Base-by-base conservation (phyloP, 2,888 invertebrate genomes). In the Cataglyphis albicans region DNA sequence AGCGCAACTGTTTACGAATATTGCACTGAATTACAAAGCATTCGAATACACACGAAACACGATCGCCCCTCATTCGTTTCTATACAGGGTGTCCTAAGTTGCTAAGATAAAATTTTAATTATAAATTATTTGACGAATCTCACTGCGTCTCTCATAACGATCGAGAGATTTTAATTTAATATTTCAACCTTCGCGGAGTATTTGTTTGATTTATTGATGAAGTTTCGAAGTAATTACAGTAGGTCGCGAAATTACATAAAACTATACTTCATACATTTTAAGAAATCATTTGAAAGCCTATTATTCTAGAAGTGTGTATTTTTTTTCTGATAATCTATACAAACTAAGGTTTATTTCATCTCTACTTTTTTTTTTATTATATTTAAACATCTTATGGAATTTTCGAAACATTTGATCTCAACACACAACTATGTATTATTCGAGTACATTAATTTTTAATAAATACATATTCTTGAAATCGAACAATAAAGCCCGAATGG, bases 111-210 rank as follows among this genome's bases (percentile, higher is more conserved):
- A 48, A 32, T n/a, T 35, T 63, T 52, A 67, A 67, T 67, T 67
- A 63, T 9, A 73, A 73, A 73, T 61, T 61, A n/a, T 35, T 52
- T 18, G 59, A 63, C 21, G 48, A 61, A 25, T 59, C 59, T n/a
- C 12, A 7, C 12, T 18, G 32, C 48, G 5, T 12, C 48, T 44
- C 15, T 7, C 9, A 48, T 15, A 44, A 44, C 41, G 12, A 1
- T 44, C 44, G 44, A 4, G 4, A 44, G 4, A 32, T n/a, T 35
- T 63, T 52, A 67, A 67, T 67, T 67, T 48, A 67, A 1, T n/a
- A 29, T 29, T 25, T 15, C 9, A 48, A 18, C 18, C 38, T 18
- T 48, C 38, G 18, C 10, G 38, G 35, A 15, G 21, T 72, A 21
- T 18, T 57, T 15, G 18, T 21, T 21, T 38, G 70, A 57, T 72